These are phyloP conservation scores for Parascotia fuliginaria DNA, from an alignment of 2,888 invertebrate genomes.

Conservation along the genomic window DNA sequence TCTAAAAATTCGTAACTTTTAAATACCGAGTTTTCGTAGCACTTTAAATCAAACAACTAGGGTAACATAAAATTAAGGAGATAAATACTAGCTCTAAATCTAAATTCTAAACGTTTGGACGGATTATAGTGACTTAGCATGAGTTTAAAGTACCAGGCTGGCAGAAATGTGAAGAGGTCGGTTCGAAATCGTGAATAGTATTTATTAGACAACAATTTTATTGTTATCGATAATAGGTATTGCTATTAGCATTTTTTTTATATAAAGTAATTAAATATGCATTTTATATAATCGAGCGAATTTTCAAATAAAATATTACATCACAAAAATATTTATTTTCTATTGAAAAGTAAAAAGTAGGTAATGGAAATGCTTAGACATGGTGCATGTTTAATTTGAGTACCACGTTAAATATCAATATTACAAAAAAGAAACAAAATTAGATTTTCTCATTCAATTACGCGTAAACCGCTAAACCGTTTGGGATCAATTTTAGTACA, in stretches of 20 bases:
- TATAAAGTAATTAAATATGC: not conserved
- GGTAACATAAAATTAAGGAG: constrained; percentile 6
- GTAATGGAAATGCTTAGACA: too few relatives aligned
- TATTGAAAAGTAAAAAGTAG: too few relatives aligned
- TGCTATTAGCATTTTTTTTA: constrained; percentile 27
- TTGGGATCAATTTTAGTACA: too few relatives aligned
- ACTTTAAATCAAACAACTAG: not conserved
- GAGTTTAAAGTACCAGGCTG: constrained; percentile 28
- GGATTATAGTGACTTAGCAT: constrained; percentile 28
- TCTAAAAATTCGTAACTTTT: too few relatives aligned
- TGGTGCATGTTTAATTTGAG: too few relatives aligned
- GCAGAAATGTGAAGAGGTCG: constrained; percentile 13
- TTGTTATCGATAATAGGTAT: constrained; percentile 14
- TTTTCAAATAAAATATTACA: too few relatives aligned
- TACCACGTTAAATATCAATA: too few relatives aligned
- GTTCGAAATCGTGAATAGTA: constrained; percentile 10
- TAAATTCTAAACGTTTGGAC: constrained; percentile 9
- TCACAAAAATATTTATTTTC: too few relatives aligned
- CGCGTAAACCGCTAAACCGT: too few relatives aligned
- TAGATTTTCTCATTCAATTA: too few relatives aligned
- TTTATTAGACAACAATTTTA: constrained; percentile 27
- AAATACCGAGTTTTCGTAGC: constrained; percentile 10
- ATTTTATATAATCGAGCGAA: not conserved
- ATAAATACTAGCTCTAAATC: constrained; percentile 2
- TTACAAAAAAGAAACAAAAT: too few relatives aligned